Percentiles rank a stretch among this genome's conserved stretches.
Evolutionary conservation across 1,140 invertebrate genomes (phyloP).

Genomic region (Rhysida immarginata): DNA sequence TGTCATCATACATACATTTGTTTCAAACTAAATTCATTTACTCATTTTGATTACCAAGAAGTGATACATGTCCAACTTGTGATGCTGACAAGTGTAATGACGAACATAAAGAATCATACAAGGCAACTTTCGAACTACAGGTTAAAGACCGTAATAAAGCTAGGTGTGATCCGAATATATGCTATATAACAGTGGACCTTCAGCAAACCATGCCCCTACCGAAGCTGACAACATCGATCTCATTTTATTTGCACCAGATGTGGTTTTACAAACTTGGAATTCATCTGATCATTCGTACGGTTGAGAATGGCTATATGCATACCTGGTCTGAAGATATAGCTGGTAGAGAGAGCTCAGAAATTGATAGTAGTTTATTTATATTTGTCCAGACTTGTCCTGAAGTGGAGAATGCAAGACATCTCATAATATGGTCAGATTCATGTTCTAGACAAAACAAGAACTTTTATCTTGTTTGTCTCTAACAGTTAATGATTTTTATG

Average conservation of each 20-base stretch:
- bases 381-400: conserved; percentile 6
- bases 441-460: conserved; percentile 27
- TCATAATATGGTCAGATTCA: conserved; percentile 24
- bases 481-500: conserved; percentile 7
- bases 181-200: conserved; percentile 16
- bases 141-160: background rate
- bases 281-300: conserved; percentile 16
- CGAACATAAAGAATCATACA: background rate
- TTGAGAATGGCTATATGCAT: conserved; percentile 23
- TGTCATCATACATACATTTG: background rate
- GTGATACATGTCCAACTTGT: background rate
- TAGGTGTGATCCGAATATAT: background rate
- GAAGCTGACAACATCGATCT: conserved; percentile 18
- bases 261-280: conserved; percentile 29
- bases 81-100: conserved; percentile 1
- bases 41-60: background rate
- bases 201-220: conserved; percentile 27
- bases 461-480: conserved; percentile 15
- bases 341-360: conserved; percentile 20
- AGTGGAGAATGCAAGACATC: conserved; percentile 13
- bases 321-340: conserved; percentile 20
- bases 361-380: conserved; percentile 23
- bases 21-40: background rate
- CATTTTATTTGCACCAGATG: conserved; percentile 25
- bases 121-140: background rate